Base-by-base conservation (phyloP, 2,888 invertebrate species). In the Brachyptera risi region DNA sequence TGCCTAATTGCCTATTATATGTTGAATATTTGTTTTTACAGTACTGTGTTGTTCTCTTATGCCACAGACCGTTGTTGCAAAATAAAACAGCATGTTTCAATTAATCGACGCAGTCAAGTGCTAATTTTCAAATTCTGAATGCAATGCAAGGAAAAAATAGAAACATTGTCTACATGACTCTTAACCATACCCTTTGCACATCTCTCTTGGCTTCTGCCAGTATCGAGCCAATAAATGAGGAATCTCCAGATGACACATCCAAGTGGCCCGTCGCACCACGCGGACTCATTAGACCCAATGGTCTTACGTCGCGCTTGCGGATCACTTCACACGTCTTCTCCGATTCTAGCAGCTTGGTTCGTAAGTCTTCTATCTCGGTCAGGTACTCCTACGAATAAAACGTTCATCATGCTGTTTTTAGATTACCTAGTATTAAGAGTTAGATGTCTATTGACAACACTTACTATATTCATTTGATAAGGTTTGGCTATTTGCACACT, bases 341-440 rank as follows among this genome's bases (percentile, higher is more conserved):
- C 0, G 93, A 87, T 75, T 97, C 96, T 71, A 93, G 83, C 58
- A 97, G 76, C 72, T 93, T 91, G 0, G 93, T 89, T 70, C 92
- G 82, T 9, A 96, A 76, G 67, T 93, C 92, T 76, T 96, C 96
- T 68, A 96, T 92, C 78, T 97, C 96, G 70, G 85, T 85, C 56
- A 96, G 80, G 74, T 97, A 97, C 1, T 87, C 88, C 73, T 90
- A 51, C n/a, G 40, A 40, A n/a, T 11, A 5, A 40, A 17, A 40
- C 31, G 11, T n/a, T 40, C 11, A 40, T 11, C 40, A 40, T 11
- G 11, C 7, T 31, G 31, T 31, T 11, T 11, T 35, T 35, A 35
- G 7, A 35, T 35, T 35, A 35, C 35, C 11, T 35, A 9, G 5
- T 35, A 35, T 11, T 35, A 9, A 35, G 7, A 35, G 35, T 35